Evolutionary conservation across 2,888 invertebrate species (phyloP), one percentile per base, ranked within the genome.

Genomic region (Drosophila prolongata): DNA sequence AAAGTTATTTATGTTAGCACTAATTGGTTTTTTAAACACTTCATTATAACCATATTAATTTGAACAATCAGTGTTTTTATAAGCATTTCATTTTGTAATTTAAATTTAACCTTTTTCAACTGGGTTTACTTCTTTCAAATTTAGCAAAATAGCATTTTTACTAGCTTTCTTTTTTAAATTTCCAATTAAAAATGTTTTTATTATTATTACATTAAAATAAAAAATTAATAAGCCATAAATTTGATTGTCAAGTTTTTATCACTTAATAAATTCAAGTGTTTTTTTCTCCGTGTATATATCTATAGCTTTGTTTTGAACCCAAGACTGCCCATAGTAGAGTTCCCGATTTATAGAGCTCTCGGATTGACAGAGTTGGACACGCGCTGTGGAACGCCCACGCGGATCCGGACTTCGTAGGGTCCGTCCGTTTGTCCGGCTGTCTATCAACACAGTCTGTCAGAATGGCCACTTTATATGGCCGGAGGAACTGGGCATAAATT

Each of bases 401-500:
- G 55, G 19, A 58, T 61, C 38, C 30, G 54, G 53, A 16, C 65
- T 61, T n/a, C 14, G 47, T 56, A 52, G 19, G 19, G 71, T 62
- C 53, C n/a, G 53, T 30, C 30, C 30, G 30, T 30, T 60, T 40
- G 38, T 55, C 65, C 55, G 55, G 47, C 65, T 19, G 52, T 56
- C 52, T 42, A 47, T 59, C 72, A 55, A 30, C 38, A 57, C 60
- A 6, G 56, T 50, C 55, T 49, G 56, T 61, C 77, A 52, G 43
- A 64, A 50, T 52, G 55, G 62, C 6, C 44, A 40, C 61, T 71
- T 58, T 75, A 77, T 77, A 66, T 66, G 76, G 64, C 61, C 60
- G 16, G 71, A 57, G 46, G 64, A 67, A 74, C 60, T n/a, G 76
- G 79, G 81, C 81, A 84, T 85, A 80, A 74, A 78, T 87, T 79